Base-by-base conservation (phyloP, 2,797 vertebrate genomes). In the Semaprochilodus insignis region DNA sequence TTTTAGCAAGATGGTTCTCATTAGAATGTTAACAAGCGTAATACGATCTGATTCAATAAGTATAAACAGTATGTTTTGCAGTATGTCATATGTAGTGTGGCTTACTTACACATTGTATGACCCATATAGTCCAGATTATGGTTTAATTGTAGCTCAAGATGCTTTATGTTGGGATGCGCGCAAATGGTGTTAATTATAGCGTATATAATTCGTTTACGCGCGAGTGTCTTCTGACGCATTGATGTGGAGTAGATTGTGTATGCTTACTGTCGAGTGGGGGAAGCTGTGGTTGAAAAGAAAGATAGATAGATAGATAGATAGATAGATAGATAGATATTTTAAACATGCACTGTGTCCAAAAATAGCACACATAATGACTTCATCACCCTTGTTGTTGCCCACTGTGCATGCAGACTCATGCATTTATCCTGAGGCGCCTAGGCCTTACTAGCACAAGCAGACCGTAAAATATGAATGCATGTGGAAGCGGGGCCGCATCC, bases 401-500 rank as follows among this genome's bases (percentile, higher is more conserved):
- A 80, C 23, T 78, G 69, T 77, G 54, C 44, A 52, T 74, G 23
- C 77, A 77, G 73, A 67, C n/a, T n/a, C 83, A 82, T 91, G 89
- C 91, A 90, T 93, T 85, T 87, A 34, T 91, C 91, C 88, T 85
- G 84, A 89, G 90, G 40, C 79, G 3, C 77, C 90, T 82, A 90
- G 88, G 87, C 88, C 91, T 91, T 89, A 92, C 91, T 86, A 89
- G 80, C 87, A 85, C 85, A 89, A 90, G 83, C 89, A 88, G 52
- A 88, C 88, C 74, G 80, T 88, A 88, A 93, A 91, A 91, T 91
- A 89, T 91, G 89, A 91, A 90, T 90, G 90, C 78, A 65, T 90
- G 85, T 83, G 87, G 74, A 86, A 87, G 84, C 83, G 84, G 80
- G 71, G 8, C 59, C 62, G 19, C 78, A 71, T 90, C 87, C 89